These are phyloP conservation scores for Tridacna gigas DNA, from an alignment of 2,888 invertebrate genomes.

Conservation along the genomic window DNA sequence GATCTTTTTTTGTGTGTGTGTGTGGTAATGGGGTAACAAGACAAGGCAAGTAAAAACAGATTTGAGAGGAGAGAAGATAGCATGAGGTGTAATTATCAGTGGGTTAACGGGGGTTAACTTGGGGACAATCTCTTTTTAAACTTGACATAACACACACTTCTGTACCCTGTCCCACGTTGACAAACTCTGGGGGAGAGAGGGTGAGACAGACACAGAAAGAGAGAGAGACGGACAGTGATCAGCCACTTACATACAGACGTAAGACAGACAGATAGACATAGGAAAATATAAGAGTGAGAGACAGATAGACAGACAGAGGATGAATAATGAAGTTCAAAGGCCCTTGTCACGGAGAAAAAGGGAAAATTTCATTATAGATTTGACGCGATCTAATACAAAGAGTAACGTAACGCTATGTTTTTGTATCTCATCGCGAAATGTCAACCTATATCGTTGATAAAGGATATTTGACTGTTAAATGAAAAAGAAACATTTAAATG, in stretches of 20 bases:
- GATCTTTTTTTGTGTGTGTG: too few relatives aligned
- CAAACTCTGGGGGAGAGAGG: not conserved
- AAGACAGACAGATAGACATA: not conserved
- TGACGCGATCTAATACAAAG: not conserved
- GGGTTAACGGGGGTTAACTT: not conserved
- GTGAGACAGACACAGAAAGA: not conserved
- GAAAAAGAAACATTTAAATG: too few relatives aligned
- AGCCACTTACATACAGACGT: not conserved
- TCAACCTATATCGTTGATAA: too few relatives aligned
- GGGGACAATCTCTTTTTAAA: not conserved
- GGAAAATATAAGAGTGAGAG: not conserved
- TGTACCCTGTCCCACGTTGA: not conserved
- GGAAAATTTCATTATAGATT: not conserved
- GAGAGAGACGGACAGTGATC: not conserved
- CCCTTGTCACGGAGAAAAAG: not conserved
- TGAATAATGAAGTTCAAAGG: not conserved
- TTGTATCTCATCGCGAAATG: not conserved
- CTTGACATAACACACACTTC: constrained; percentile 1
- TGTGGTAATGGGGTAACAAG: too few relatives aligned
- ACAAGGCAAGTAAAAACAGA: too few relatives aligned
- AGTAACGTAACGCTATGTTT: too few relatives aligned
- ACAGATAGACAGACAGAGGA: not conserved
- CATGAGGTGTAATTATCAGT: not conserved
- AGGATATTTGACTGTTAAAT: too few relatives aligned
- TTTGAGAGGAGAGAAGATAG: too few relatives aligned